Evolutionary conservation across 2,888 invertebrate species (phyloP).

Genomic region (Sphaerophoria rueppellii): DNA sequence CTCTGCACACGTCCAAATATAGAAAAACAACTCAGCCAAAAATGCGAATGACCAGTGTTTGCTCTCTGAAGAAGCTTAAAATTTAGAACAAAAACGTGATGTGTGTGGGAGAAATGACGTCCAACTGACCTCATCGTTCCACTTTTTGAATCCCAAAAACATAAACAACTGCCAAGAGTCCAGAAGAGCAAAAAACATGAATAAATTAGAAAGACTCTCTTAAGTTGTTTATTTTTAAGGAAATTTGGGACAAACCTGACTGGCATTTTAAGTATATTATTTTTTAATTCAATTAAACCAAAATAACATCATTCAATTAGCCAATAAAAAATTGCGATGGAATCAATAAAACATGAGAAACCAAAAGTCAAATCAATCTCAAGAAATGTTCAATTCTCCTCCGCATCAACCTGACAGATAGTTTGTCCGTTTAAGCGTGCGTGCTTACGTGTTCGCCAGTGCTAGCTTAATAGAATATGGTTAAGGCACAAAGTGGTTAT

Average conservation of each 20-base stretch:
- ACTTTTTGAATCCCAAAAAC: constrained; percentile 13
- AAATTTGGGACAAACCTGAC: constrained; percentile 27
- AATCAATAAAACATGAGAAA: constrained; percentile 40
- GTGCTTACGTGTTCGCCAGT: constrained; percentile 45
- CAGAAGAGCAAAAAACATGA: constrained; percentile 13
- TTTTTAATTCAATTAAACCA: constrained; percentile 35
- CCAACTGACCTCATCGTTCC: constrained; percentile 46
- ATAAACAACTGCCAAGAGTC: constrained; percentile 1
- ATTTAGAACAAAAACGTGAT: constrained; percentile 44
- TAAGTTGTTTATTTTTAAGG: not conserved
- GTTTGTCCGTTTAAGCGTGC: constrained; percentile 55
- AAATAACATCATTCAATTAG: constrained; percentile 51
- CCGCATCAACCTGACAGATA: constrained; percentile 29
- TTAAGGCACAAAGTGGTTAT: constrained; percentile 47
- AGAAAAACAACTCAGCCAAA: constrained; percentile 41
- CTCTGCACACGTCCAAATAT: constrained; percentile 62
- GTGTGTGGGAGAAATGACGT: constrained; percentile 45
- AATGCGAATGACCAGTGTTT: constrained; percentile 25
- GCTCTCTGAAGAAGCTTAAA: constrained; percentile 29
- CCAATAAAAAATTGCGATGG: constrained; percentile 29
- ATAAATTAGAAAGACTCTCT: constrained; percentile 1
- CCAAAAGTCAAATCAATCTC: constrained; percentile 41
- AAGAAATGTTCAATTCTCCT: not conserved
- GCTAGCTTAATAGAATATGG: constrained; percentile 10
- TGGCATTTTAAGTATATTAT: constrained; percentile 2